Percentiles rank a stretch among this genome's conserved stretches.
Conservation (phyloP, 2,797 vertebrate genomes). For the Lacerta bilineata region DNA sequence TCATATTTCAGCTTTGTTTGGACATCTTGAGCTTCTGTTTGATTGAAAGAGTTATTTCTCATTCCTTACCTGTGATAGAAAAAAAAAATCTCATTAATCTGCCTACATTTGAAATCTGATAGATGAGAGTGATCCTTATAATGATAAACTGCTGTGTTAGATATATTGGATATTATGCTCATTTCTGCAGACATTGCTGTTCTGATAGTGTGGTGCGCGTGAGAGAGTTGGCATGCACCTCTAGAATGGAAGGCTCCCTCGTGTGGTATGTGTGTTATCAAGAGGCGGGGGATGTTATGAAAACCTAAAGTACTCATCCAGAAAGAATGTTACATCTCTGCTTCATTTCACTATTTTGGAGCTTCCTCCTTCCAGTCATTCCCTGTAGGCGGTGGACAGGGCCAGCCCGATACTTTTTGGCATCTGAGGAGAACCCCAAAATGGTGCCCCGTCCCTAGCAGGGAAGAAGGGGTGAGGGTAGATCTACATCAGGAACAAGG, state of each 20-base stretch:
- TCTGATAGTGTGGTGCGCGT: neutral
- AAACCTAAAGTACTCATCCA: neutral
- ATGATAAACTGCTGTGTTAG: neutral
- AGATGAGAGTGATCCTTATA: neutral
- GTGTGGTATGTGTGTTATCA: too few relatives aligned
- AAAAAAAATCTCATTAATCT: neutral
- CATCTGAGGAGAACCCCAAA: too few relatives aligned
- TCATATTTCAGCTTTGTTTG: neutral
- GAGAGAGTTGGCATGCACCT: too few relatives aligned
- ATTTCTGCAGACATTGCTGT: constrained; percentile 13
- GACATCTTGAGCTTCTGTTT: neutral
- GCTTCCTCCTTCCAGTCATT: neutral
- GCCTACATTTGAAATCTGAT: neutral
- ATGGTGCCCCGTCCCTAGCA: too few relatives aligned
- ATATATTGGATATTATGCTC: neutral
- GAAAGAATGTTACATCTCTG: neutral
- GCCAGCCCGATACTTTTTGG: too few relatives aligned
- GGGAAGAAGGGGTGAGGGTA: too few relatives aligned
- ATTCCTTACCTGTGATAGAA: neutral
- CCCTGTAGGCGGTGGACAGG: neutral
- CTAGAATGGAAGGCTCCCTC: too few relatives aligned
- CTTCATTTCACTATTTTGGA: neutral
- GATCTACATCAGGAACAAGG: too few relatives aligned
- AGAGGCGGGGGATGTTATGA: neutral
- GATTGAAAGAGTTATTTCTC: neutral